Evolutionary conservation across 2,113 vertebrate genomes (phyloP).

Genomic region (Morone saxatilis): DNA sequence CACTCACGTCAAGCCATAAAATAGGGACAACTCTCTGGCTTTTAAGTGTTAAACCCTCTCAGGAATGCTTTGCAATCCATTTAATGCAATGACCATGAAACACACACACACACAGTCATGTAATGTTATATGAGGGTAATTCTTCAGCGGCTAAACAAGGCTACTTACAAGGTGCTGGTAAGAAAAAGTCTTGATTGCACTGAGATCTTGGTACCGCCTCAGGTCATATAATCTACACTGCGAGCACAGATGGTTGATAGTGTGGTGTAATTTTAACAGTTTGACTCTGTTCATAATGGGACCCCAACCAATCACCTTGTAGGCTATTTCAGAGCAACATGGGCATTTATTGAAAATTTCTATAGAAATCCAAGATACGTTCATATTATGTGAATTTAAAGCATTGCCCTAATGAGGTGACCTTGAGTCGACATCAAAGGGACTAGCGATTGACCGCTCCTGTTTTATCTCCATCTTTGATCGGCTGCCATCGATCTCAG

Average conservation of each 20-base stretch:
- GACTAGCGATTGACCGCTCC: constrained; percentile 49
- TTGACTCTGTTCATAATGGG: neutral
- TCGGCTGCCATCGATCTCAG: constrained; percentile 70
- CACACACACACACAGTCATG: constrained; percentile 29
- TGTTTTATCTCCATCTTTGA: constrained; percentile 73
- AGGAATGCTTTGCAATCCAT: constrained; percentile 61
- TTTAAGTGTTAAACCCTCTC: constrained; percentile 64
- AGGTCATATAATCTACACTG: constrained; percentile 31
- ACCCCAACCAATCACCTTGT: neutral
- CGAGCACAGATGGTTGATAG: constrained; percentile 31
- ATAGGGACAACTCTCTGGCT: constrained; percentile 40
- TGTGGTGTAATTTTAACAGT: neutral
- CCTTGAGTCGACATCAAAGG: constrained; percentile 58
- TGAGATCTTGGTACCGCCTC: constrained; percentile 2
- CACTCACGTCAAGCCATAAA: constrained; percentile 54
- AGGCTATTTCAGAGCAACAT: neutral
- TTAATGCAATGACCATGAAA: constrained; percentile 56
- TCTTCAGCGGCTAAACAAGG: constrained; percentile 40
- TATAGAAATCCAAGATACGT: neutral
- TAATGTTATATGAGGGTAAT: constrained; percentile 25
- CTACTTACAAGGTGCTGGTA: constrained; percentile 1
- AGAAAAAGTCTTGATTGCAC: constrained; percentile 37
- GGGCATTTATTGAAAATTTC: neutral
- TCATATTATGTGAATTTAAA: neutral
- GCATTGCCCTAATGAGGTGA: constrained; percentile 38